Evolutionary conservation across 2,113 vertebrate species (phyloP).

Genomic region (Rhinolophus sinicus): DNA sequence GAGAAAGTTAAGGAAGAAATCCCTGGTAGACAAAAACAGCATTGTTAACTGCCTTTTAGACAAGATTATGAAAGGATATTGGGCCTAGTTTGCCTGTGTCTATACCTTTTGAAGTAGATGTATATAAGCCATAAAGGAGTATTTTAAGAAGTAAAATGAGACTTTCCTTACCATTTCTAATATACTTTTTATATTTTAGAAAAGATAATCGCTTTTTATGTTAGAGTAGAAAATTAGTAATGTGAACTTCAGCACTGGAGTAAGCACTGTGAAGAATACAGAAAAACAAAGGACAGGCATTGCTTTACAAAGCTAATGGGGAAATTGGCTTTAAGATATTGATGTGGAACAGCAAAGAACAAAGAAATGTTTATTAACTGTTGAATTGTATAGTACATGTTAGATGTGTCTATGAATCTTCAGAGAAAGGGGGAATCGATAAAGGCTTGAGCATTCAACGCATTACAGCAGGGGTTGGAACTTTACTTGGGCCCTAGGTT

Average conservation of each 20-base stretch:
- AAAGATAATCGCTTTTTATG: slow-evolving; percentile 29
- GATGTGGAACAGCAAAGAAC: slow-evolving; percentile 5
- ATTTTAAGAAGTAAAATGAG: slow-evolving; percentile 42
- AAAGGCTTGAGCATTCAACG: not conserved
- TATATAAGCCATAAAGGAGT: not conserved
- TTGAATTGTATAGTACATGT: slow-evolving; percentile 18
- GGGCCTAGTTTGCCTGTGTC: not conserved
- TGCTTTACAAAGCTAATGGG: slow-evolving; percentile 40
- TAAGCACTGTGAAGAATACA: slow-evolving; percentile 2
- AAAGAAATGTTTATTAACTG: slow-evolving; percentile 38
- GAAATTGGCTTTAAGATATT: slow-evolving; percentile 21
- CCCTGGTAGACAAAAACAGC: not conserved
- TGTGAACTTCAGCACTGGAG: not conserved
- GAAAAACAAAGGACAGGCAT: slow-evolving; percentile 8
- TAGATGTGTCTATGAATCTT: not conserved
- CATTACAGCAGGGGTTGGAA: not conserved
- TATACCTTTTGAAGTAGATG: slow-evolving; percentile 5
- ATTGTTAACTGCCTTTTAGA: slow-evolving; percentile 4
- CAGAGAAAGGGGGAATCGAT: slow-evolving; percentile 1
- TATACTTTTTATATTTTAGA: slow-evolving; percentile 39
- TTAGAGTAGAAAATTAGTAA: slow-evolving; percentile 31
- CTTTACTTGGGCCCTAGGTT: not conserved
- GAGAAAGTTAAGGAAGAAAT: slow-evolving; percentile 11
- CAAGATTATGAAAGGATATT: slow-evolving; percentile 22
- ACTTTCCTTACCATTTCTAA: slow-evolving; percentile 47